phyloP scores from a whole-genome alignment of 2,888 invertebrate genomes.

The Aplocera efformata region DNA sequence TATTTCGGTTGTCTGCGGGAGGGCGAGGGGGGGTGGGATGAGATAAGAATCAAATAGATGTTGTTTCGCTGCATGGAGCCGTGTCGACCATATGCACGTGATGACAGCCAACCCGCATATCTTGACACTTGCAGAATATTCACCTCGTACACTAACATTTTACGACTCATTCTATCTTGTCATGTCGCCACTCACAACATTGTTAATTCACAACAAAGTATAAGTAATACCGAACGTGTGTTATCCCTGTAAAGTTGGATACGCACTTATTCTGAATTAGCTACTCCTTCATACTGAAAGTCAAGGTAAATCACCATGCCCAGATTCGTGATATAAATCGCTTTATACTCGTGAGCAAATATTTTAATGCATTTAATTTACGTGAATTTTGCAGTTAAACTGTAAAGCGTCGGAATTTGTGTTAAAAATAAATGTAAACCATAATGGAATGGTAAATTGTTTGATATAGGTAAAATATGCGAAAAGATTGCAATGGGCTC shows the following conservation, averaged over 20 bases:
- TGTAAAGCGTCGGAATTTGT: slow-evolving; percentile 28
- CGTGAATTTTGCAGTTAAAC: slow-evolving; percentile 23
- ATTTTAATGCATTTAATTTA: slow-evolving; percentile 26
- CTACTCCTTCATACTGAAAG: slow-evolving; percentile 11
- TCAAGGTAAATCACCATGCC: slow-evolving; percentile 16
- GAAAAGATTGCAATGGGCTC: slow-evolving; percentile 50
- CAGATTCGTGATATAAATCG: slow-evolving; percentile 15
- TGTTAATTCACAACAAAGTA: slow-evolving; percentile 13
- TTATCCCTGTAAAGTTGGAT: slow-evolving; percentile 13
- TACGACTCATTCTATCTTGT: slow-evolving; percentile 17
- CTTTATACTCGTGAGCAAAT: slow-evolving; percentile 16
- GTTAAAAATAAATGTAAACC: slow-evolving; percentile 45
- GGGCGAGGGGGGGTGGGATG: slow-evolving; percentile 45
- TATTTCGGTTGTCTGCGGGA: slow-evolving; percentile 60
- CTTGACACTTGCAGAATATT: slow-evolving; percentile 60
- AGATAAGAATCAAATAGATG: slow-evolving; percentile 80
- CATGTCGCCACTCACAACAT: slow-evolving; percentile 14
- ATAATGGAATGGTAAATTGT: slow-evolving; percentile 47
- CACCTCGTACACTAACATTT: slow-evolving; percentile 20
- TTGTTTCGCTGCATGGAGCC: slow-evolving; percentile 74
- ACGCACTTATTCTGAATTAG: slow-evolving; percentile 14
- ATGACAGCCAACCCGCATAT: slow-evolving; percentile 58
- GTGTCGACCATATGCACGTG: slow-evolving; percentile 69
- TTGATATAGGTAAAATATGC: slow-evolving; percentile 42
- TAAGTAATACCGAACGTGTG: slow-evolving; percentile 10